Evolutionary conservation across 2,888 invertebrate species (phyloP).

Genomic region (Smittia sp.): DNA sequence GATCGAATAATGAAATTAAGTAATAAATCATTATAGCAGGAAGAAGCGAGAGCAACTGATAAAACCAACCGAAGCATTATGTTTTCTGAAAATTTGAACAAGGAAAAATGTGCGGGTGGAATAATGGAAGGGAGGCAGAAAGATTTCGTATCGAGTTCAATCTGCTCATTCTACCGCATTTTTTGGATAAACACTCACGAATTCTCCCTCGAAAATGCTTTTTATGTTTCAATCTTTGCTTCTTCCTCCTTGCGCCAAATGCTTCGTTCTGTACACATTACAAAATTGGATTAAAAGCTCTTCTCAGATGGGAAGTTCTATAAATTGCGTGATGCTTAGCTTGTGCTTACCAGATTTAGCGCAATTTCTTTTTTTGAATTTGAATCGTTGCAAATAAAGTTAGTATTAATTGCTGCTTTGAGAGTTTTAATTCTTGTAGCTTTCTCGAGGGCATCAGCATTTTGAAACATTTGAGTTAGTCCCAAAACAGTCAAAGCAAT

Average conservation of each 20-base stretch:
- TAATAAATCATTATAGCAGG: conserved; percentile 30
- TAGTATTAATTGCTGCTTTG: not conserved
- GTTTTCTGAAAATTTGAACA: conserved; percentile 15
- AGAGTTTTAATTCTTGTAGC: not conserved
- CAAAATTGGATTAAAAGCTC: too few species aligned
- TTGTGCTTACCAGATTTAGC: too few species aligned
- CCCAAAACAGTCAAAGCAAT: too few species aligned
- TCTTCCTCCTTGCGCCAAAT: not conserved
- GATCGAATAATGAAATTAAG: conserved; percentile 32
- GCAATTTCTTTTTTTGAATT: too few species aligned
- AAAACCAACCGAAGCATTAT: conserved; percentile 12
- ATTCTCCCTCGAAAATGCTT: not conserved
- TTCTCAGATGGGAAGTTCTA: too few species aligned
- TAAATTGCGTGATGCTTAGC: too few species aligned
- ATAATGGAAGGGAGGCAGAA: not conserved
- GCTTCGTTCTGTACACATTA: too few species aligned
- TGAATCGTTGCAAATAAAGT: too few species aligned
- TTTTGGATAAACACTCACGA: conserved; percentile 5
- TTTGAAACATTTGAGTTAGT: too few species aligned
- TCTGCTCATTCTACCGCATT: not conserved
- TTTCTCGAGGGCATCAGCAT: too few species aligned
- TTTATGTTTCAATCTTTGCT: not conserved
- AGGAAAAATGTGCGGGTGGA: not conserved
- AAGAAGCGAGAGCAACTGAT: conserved; percentile 3
- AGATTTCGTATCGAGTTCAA: not conserved